A percentile compares a stretch with the other conserved stretches of the same genome.
phyloP scores from a whole-genome alignment of 2,888 invertebrate genomes.

The Eledone cirrhosa region DNA sequence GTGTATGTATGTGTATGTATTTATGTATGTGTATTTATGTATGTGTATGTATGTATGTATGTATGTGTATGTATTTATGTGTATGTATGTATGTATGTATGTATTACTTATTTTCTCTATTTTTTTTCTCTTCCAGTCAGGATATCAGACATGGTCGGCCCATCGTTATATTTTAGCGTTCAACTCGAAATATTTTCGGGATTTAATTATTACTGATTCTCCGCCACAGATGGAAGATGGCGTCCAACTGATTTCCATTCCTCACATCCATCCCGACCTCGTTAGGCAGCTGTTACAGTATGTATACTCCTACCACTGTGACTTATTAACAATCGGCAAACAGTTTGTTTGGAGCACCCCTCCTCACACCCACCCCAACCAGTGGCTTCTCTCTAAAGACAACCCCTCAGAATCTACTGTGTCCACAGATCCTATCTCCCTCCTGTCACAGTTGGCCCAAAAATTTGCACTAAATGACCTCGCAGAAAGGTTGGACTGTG shows the following conservation, averaged over 20 bases:
- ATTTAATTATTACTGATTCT: slow-evolving; percentile 40
- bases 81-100: too few relatives aligned
- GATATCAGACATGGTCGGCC: slow-evolving; percentile 74
- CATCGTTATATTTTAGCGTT: slow-evolving; percentile 79
- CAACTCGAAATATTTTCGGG: slow-evolving; percentile 73
- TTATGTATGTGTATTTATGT: too few relatives aligned
- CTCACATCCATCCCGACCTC: slow-evolving; percentile 73
- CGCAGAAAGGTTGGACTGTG: background rate
- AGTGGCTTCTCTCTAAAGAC: too few relatives aligned
- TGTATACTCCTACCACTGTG: slow-evolving; percentile 78
- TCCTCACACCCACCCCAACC: too few relatives aligned
- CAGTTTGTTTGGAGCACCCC: slow-evolving; percentile 39
- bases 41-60: too few relatives aligned
- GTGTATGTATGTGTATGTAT: too few relatives aligned
- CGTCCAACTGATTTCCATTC: slow-evolving; percentile 67
- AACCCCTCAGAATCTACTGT: too few relatives aligned
- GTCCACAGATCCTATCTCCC: too few relatives aligned
- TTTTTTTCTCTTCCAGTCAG: slow-evolving; percentile 69
- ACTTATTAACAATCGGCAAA: slow-evolving; percentile 70
- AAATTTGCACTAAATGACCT: too few relatives aligned
- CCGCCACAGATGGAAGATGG: slow-evolving; percentile 35
- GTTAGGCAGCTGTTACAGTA: slow-evolving; percentile 77
- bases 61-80: too few relatives aligned
- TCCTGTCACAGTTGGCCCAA: too few relatives aligned
- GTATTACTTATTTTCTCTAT: background rate